These are phyloP conservation scores for Pristionchus fissidentatus DNA, from an alignment of 2,888 invertebrate species.

Conservation along the genomic window DNA sequence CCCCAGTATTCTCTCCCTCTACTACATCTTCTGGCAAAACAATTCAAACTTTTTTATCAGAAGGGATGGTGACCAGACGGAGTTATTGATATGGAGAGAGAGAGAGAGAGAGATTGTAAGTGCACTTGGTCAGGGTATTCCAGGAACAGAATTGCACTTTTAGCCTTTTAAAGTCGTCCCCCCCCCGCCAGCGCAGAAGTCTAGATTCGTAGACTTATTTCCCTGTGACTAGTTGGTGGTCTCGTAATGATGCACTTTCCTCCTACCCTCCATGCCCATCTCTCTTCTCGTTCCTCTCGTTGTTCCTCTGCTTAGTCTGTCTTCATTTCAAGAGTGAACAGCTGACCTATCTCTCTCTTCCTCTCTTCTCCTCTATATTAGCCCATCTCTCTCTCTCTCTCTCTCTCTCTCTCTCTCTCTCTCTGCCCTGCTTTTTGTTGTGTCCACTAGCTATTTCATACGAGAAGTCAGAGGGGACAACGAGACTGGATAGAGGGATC, in stretches of 20 bases:
- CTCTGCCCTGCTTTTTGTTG: slow-evolving; percentile 21
- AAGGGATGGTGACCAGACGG: neutral
- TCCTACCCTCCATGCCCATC: neutral
- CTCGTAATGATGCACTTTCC: no score
- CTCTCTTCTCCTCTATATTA: neutral
- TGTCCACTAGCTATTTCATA: slow-evolving; percentile 25
- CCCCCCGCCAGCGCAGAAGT: no score
- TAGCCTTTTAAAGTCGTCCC: no score
- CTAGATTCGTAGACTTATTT: no score
- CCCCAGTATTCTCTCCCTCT: neutral
- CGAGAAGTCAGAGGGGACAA: neutral
- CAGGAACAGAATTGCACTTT: no score
- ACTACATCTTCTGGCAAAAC: neutral
- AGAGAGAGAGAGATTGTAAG: no score
- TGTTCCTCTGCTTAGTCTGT: neutral
- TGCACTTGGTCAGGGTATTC: no score
- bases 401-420: neutral
- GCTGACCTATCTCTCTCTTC: slow-evolving; percentile 2
- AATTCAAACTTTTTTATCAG: neutral
- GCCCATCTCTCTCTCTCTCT: neutral
- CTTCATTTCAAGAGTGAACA: slow-evolving; percentile 1
- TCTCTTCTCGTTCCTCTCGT: neutral
- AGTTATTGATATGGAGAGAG: neutral
- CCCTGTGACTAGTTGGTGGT: no score
- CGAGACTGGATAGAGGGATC: slow-evolving; percentile 10